Evolutionary conservation across 2,888 invertebrate species (phyloP).

Genomic region (Polyommatus iphigenia): DNA sequence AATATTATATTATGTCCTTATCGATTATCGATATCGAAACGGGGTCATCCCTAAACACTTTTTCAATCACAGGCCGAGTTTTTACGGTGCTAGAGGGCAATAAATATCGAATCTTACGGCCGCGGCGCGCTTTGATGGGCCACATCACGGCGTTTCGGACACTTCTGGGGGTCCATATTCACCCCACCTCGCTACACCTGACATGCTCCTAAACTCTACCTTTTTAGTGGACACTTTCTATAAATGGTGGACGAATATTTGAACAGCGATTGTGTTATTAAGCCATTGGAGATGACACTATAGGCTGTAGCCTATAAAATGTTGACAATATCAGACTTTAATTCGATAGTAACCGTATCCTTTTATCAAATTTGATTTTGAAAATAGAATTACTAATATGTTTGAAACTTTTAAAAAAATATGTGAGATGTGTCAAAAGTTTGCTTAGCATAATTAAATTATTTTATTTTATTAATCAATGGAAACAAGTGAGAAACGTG

Average conservation of each 20-base stretch:
- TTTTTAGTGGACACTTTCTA: conserved; percentile 11
- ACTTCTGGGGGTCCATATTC: conserved; percentile 35
- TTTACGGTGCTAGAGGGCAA: conserved; percentile 64
- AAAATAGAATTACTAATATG: neutral
- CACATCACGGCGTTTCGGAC: conserved; percentile 56
- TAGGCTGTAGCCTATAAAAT: neutral
- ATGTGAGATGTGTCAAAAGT: neutral
- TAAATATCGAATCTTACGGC: conserved; percentile 74
- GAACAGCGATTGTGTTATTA: conserved; percentile 6
- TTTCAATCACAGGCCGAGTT: conserved; percentile 70
- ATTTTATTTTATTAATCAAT: neutral
- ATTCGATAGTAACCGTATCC: neutral
- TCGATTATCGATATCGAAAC: conserved; percentile 13
- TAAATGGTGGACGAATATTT: conserved; percentile 13
- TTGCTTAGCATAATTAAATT: neutral
- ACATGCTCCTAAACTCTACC: conserved; percentile 6
- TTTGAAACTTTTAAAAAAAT: neutral
- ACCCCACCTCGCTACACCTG: conserved; percentile 2
- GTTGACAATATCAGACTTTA: conserved; percentile 5
- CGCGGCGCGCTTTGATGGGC: conserved; percentile 70
- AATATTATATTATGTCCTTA: neutral
- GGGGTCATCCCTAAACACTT: conserved; percentile 41
- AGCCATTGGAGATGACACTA: neutral
- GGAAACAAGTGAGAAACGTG: neutral
- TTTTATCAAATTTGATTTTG: neutral